Base-by-base conservation (phyloP, 2,797 vertebrate genomes). In the Gobio occitaniae region DNA sequence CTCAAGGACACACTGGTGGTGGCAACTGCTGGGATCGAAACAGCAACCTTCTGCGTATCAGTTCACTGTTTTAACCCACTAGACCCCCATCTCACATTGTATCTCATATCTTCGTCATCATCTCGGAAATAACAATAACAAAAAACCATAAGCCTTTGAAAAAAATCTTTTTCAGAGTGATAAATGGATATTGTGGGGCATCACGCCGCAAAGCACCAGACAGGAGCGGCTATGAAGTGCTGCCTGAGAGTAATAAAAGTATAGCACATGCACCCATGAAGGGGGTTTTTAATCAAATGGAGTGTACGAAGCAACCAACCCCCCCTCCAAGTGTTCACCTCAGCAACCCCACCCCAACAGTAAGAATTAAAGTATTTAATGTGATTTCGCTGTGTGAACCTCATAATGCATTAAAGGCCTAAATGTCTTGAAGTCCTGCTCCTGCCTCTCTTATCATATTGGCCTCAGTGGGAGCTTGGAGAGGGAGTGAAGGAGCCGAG, bases 351-450 rank as follows among this genome's bases (percentile, higher is more conserved):
- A 93, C 88, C 91, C 89, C 90, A 83, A 87, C 91, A 90, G 93
- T 91, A 91, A 95, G 93, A 92, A 95, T 95, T 94, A 94, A 92
- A 92, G 92, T 94, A 96, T 95, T 94, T 94, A 84, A 85, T 91
- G 92, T 86, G 89, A 92, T 91, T 70, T 90, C 91, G 88, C 88
- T 90, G 91, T 88, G 92, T 91, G 82, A 91, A 87, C 19, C 87
- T 92, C 90, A 89, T 93, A 94, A 94, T 93, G 91, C 93, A 93
- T 90, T 88, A 88, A 92, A 90, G 89, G 91, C 91, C 90, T 89
- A 89, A 90, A 92, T 93, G 92, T 92, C 92, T 90, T 90, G 83
- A 89, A 90, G 89, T 87, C 86, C 69, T 83, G 83, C 86, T 84
- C 92, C 92, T 91, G 91, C 90, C 89, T 90, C 91, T 88, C 90